These are phyloP conservation scores for Daboia siamensis DNA, from an alignment of 2,113 vertebrate species.

Conservation along the genomic window DNA sequence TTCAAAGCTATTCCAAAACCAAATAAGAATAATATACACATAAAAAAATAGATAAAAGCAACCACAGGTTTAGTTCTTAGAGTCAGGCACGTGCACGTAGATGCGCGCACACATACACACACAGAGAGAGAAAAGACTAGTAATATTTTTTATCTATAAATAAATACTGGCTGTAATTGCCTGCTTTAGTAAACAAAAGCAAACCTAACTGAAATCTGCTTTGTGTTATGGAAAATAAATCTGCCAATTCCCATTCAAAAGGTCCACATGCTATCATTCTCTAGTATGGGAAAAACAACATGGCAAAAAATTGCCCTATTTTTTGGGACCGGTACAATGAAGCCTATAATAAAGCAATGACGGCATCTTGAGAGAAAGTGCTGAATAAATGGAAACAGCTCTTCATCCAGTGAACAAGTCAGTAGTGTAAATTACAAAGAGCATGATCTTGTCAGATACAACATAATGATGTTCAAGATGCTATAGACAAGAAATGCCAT, in stretches of 20 bases:
- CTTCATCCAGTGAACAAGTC: slow-evolving; percentile 31
- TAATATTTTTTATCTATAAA: neutral
- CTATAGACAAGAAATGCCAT: slow-evolving; percentile 18
- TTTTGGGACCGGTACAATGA: neutral
- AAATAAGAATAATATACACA: neutral
- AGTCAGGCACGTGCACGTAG: neutral
- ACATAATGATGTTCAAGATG: slow-evolving; percentile 9
- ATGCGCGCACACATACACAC: neutral
- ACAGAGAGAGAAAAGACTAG: neutral
- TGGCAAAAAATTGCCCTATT: neutral
- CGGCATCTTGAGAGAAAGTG: neutral
- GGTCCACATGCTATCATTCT: neutral
- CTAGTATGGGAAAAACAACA: neutral
- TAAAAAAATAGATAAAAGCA: neutral
- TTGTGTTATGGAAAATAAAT: neutral
- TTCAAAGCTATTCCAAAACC: neutral
- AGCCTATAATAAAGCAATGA: neutral
- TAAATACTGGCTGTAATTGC: neutral
- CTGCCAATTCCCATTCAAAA: neutral
- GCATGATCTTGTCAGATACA: neutral
- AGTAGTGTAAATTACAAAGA: slow-evolving; percentile 23
- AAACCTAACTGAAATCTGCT: neutral
- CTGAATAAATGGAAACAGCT: neutral
- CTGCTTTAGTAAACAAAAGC: neutral
- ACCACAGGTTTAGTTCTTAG: neutral